Base-by-base conservation (phyloP, 2,888 invertebrate genomes). In the Chloromyia formosa region DNA sequence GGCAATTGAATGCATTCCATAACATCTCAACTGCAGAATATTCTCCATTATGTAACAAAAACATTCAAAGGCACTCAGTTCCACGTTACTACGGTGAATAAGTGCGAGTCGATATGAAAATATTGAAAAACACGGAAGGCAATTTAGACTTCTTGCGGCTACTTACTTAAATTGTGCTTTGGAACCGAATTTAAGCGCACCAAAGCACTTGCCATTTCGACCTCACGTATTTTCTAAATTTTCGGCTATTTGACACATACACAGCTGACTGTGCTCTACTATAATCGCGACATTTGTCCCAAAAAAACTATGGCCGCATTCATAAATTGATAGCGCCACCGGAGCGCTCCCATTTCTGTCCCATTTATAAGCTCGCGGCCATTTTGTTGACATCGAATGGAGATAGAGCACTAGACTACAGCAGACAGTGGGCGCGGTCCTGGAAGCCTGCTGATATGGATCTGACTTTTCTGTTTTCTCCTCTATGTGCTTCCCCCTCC, bases 141-240 rank as follows among this genome's bases (percentile, higher is more conserved):
- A 35, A 35, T 35, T 7, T 4, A 2, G 7, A 23, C 14, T 23
- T 60, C 27, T 5, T 2, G 45, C 14, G 5, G 7, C 23, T 69
- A 49, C 74, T 73, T 68, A 75, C 75, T 58, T 66, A 75, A 58
- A 54, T 75, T 72, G 45, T 72, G 72, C 68, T 73, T 75, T 23
- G 72, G 66, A 40, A 73, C 18, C 40, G 27, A 35, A 53, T 73
- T 75, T 12, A 75, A 20, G 22, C 75, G 75, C 35, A 75, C 75
- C 72, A 75, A 64, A 58, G 64, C 75, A 73, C 73, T 73, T 27
- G 73, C 73, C 73, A 73, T 73, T 10, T 73, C 58, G 73, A 20
- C 23, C 45, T 18, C n/a, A 40, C 56, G 71, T 58, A 71, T 53
- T 68, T 22, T 20, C 23, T n/a, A 53, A 68, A 12, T 68, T 64